Evolutionary conservation across 1,140 invertebrate genomes (phyloP).

Genomic region (Pararge aegeria): DNA sequence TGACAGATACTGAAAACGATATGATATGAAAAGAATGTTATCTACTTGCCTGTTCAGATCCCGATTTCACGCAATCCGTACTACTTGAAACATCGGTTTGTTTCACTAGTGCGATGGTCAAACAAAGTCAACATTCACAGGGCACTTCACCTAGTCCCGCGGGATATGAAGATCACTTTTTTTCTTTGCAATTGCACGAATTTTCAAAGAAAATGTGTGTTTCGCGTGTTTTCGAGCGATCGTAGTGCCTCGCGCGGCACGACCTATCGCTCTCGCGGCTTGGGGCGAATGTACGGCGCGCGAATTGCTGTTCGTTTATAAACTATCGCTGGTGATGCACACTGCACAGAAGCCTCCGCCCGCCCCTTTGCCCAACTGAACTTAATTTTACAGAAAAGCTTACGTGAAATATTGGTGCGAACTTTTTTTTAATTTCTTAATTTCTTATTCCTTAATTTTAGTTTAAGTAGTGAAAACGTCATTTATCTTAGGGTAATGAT

Average conservation of each 20-base stretch:
- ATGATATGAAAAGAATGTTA: slow-evolving; percentile 34
- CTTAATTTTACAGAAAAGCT: slow-evolving; percentile 50
- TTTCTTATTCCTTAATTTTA: neutral
- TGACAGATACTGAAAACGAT: slow-evolving; percentile 13
- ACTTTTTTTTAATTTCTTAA: slow-evolving; percentile 2
- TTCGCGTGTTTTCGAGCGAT: slow-evolving; percentile 61
- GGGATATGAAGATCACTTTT: slow-evolving; percentile 50
- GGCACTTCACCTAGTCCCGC: slow-evolving; percentile 66
- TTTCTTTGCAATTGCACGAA: slow-evolving; percentile 75
- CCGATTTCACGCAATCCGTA: slow-evolving; percentile 66
- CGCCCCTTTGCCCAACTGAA: slow-evolving; percentile 45
- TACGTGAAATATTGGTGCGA: slow-evolving; percentile 8
- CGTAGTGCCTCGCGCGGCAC: slow-evolving; percentile 64
- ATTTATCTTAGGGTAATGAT: no score
- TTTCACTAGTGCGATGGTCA: slow-evolving; percentile 65
- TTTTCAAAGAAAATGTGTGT: slow-evolving; percentile 74
- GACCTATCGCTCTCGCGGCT: slow-evolving; percentile 69
- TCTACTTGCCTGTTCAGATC: slow-evolving; percentile 52
- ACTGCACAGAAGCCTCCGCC: slow-evolving; percentile 41
- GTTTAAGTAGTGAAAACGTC: neutral
- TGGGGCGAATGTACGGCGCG: slow-evolving; percentile 57
- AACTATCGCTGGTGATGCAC: slow-evolving; percentile 19
- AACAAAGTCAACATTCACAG: slow-evolving; percentile 48
- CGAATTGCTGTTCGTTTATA: slow-evolving; percentile 45
- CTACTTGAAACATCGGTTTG: slow-evolving; percentile 58